Percentiles rank a stretch among this genome's conserved stretches.
Evolutionary conservation across 2,113 vertebrate genomes (phyloP).

Genomic region (Dryoscopus gambensis): DNA sequence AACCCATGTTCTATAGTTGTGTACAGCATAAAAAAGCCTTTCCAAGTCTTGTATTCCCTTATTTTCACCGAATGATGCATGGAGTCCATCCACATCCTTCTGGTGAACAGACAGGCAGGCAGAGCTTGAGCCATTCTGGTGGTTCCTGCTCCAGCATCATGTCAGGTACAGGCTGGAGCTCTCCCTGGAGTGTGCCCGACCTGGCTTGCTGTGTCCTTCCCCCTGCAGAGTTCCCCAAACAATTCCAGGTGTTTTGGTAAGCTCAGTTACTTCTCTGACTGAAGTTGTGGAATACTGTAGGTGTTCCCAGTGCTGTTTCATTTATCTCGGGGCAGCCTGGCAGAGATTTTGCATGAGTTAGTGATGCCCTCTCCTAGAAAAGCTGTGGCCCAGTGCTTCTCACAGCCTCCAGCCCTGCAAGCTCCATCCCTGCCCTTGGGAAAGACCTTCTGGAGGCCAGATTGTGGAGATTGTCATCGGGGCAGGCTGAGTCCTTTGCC

Average conservation of each 20-base stretch:
- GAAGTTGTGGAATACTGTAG: too few species aligned
- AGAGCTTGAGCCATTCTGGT: neutral
- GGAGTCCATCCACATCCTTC: neutral
- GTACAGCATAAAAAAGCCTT: neutral
- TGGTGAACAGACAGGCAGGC: neutral
- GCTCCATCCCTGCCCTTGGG: neutral
- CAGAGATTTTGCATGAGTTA: neutral
- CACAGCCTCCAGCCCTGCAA: neutral
- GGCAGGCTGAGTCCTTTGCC: neutral
- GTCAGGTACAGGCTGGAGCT: neutral
- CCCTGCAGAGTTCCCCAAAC: neutral
- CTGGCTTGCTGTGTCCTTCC: neutral
- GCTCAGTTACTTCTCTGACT: too few species aligned
- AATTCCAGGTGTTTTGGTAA: neutral
- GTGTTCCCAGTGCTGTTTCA: neutral
- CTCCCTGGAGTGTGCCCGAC: neutral
- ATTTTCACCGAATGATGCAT: neutral
- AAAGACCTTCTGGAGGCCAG: neutral
- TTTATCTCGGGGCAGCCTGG: neutral
- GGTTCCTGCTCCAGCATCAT: neutral
- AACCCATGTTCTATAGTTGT: rapidly evolving
- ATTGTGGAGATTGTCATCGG: neutral
- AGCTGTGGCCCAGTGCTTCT: neutral
- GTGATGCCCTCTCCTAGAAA: neutral
- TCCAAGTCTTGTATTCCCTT: neutral